Conservation (phyloP, 2,113 vertebrate genomes). For the Bettongia penicillata region DNA sequence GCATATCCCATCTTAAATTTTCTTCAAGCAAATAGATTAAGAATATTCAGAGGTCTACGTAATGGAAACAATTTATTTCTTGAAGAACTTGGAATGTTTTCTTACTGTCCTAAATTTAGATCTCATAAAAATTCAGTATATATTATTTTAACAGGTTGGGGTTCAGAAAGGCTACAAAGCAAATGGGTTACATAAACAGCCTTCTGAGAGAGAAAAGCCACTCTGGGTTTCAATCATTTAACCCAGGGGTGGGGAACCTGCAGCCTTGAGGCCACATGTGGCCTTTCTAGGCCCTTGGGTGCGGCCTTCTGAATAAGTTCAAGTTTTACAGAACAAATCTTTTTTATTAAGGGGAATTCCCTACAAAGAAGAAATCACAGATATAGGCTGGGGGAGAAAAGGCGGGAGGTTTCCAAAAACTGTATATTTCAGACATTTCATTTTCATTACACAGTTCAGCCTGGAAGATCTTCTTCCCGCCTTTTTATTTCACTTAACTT, state of each 20-base stretch:
- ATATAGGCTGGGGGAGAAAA: neutral
- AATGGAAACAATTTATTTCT: constrained; percentile 33
- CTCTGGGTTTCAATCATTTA: neutral
- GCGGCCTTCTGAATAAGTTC: no score
- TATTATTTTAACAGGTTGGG: neutral
- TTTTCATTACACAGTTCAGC: constrained; percentile 41
- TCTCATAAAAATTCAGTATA: neutral
- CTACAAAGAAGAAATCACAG: neutral
- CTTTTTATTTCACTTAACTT: neutral
- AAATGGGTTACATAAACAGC: neutral
- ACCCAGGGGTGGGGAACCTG: neutral
- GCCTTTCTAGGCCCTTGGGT: no score
- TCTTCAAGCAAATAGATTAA: constrained; percentile 35
- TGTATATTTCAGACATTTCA: constrained; percentile 8
- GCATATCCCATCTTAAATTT: constrained; percentile 51
- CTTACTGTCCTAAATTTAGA: constrained; percentile 28
- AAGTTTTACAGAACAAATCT: no score
- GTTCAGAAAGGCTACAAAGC: neutral
- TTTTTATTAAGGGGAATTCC: neutral
- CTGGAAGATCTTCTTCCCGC: neutral
- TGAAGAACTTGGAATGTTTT: constrained; percentile 28
- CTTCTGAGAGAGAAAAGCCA: neutral
- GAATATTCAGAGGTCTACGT: constrained; percentile 17
- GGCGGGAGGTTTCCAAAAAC: neutral
- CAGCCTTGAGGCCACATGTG: no score